A percentile compares a stretch with the other conserved stretches of the same genome.
Evolutionary conservation across 92 coral and sea anemone genomes (phyloP).

Genomic region (Plumapathes pennacea): DNA sequence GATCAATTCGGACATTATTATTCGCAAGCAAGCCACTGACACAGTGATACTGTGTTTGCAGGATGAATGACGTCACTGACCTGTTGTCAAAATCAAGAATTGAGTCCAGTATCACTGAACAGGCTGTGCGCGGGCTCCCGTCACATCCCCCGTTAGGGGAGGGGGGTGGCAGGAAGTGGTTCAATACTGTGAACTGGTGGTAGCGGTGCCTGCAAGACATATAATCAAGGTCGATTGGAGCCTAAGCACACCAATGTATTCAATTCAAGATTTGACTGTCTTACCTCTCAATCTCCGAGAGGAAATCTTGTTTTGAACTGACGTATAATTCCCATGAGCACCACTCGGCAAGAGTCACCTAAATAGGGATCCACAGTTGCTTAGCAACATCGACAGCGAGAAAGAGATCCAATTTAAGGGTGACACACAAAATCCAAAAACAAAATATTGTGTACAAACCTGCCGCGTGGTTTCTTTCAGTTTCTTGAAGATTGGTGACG

Average conservation of each 20-base stretch:
- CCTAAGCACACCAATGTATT: too few relatives aligned
- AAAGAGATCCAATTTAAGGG: too few relatives aligned
- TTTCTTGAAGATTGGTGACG: too few relatives aligned
- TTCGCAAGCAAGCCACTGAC: background rate
- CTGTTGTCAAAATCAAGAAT: constrained; percentile 19
- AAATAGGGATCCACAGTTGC: too few relatives aligned
- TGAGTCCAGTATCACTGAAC: constrained; percentile 37
- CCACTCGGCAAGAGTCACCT: constrained; percentile 63
- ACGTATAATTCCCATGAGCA: constrained; percentile 44
- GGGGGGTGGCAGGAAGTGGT: constrained; percentile 37
- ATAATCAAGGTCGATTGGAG: background rate
- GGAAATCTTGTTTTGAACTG: constrained; percentile 35
- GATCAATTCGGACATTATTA: too few relatives aligned
- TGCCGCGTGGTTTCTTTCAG: too few relatives aligned
- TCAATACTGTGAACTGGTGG: constrained; percentile 47
- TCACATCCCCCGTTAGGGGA: constrained; percentile 47
- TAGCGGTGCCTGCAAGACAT: constrained; percentile 33
- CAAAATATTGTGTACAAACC: too few relatives aligned
- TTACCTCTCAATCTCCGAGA: constrained; percentile 43
- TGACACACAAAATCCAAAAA: too few relatives aligned
- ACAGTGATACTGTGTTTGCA: too few relatives aligned
- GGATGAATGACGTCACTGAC: constrained; percentile 1
- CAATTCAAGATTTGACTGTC: too few relatives aligned
- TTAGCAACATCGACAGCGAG: too few relatives aligned
- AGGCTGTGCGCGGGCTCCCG: constrained; percentile 33